A percentile compares a stretch with the other conserved stretches of the same genome.
Evolutionary conservation across 2,113 vertebrate species (phyloP).

Genomic region (Telmatochromis brichardi): DNA sequence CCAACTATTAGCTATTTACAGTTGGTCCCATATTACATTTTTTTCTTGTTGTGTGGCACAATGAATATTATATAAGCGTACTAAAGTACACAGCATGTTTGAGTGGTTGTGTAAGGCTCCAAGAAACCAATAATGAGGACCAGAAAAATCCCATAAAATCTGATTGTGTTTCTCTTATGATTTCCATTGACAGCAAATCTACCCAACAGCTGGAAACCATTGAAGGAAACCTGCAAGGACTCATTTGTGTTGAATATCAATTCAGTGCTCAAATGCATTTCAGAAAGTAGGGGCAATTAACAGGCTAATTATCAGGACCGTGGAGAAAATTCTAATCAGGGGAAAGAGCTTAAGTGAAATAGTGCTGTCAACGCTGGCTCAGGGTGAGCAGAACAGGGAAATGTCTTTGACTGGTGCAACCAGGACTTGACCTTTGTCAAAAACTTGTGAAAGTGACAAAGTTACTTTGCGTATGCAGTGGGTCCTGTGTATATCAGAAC

Average conservation of each 20-base stretch:
- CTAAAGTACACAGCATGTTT: not conserved
- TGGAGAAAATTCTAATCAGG: conserved; percentile 63
- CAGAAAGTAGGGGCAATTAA: conserved; percentile 63
- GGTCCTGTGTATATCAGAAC: too few relatives aligned
- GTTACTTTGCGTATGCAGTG: not conserved
- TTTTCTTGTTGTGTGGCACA: not conserved
- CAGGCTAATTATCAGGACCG: conserved; percentile 60
- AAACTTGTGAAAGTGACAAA: conserved; percentile 19
- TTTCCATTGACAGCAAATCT: conserved; percentile 32
- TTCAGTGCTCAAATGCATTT: conserved; percentile 64
- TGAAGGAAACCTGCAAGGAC: conserved; percentile 56
- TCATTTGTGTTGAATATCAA: conserved; percentile 68
- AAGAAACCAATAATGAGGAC: not conserved
- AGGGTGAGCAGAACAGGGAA: not conserved
- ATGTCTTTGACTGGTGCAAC: conserved; percentile 7
- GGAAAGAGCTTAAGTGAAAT: conserved; percentile 50
- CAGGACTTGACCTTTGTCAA: conserved; percentile 20
- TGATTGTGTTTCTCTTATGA: conserved; percentile 34
- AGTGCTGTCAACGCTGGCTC: conserved; percentile 20
- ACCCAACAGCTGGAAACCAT: conserved; percentile 59
- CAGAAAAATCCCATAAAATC: conserved; percentile 12
- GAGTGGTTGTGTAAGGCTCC: not conserved
- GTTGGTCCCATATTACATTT: not conserved
- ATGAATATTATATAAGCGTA: not conserved
- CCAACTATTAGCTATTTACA: not conserved